phyloP scores from a whole-genome alignment of 1,140 invertebrate species.

The Orchestia grillus region DNA sequence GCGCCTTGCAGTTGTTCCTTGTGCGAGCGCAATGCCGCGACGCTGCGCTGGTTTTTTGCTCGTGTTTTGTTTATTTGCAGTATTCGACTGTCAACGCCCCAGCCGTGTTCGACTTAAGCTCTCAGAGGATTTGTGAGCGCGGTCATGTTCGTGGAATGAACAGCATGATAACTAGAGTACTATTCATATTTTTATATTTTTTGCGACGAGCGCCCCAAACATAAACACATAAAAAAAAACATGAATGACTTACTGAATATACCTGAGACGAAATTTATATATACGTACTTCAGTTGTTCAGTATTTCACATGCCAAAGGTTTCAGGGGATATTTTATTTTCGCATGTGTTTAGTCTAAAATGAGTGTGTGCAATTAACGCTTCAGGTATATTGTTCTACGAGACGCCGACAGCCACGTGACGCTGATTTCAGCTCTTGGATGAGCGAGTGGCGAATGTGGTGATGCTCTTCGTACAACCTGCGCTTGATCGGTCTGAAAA shows the following conservation, averaged over 20 bases:
- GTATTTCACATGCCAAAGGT: too few species aligned
- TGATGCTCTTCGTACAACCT: too few species aligned
- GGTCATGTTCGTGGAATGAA: neutral
- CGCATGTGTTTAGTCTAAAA: too few species aligned
- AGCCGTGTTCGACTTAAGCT: neutral
- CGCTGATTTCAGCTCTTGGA: too few species aligned
- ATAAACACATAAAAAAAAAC: neutral
- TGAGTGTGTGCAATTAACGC: too few species aligned
- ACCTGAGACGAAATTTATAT: too few species aligned
- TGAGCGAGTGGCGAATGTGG: too few species aligned
- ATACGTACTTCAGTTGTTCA: too few species aligned
- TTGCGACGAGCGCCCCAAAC: neutral
- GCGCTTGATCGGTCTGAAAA: too few species aligned
- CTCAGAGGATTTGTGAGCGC: neutral
- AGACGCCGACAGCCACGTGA: too few species aligned
- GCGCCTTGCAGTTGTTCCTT: neutral
- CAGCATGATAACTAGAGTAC: neutral
- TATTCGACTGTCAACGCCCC: neutral
- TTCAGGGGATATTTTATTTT: too few species aligned
- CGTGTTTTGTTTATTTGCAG: conserved; percentile 8
- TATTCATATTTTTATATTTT: neutral
- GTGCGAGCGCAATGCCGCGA: neutral
- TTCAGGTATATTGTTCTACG: too few species aligned
- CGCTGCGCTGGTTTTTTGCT: neutral
- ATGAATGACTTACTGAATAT: neutral